Percentiles rank a stretch among this genome's conserved stretches.
Evolutionary conservation across 1,140 invertebrate species (phyloP).

Genomic region (Choristoneura fumiferana): DNA sequence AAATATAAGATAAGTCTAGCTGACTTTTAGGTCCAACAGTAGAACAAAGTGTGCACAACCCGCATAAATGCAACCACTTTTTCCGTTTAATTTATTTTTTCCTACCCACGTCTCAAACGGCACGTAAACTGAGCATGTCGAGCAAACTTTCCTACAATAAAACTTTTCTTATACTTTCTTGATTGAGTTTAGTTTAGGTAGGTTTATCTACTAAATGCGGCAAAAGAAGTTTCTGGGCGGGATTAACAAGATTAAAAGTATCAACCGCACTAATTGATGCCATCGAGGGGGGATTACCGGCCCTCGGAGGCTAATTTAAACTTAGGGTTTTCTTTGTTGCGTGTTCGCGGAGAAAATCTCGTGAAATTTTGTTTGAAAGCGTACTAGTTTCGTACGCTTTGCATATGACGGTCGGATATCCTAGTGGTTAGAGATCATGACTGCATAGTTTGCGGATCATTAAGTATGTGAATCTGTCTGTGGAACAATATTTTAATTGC

Average conservation of each 20-base stretch:
- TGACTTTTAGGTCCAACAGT: too few species aligned
- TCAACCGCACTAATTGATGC: conserved; percentile 19
- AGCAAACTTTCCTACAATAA: conserved; percentile 9
- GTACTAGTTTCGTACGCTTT: too few species aligned
- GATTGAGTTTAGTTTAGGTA: conserved; percentile 18
- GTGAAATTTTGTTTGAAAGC: too few species aligned
- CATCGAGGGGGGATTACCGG: conserved; percentile 9
- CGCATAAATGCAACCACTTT: too few species aligned
- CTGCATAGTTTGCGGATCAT: too few species aligned
- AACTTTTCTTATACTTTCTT: conserved; percentile 15
- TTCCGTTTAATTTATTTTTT: conserved; percentile 3
- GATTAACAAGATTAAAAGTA: conserved; percentile 19
- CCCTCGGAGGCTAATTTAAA: conserved; percentile 3
- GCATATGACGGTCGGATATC: too few species aligned
- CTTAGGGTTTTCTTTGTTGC: conserved; percentile 5
- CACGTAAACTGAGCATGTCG: conserved; percentile 14
- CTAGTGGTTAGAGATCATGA: too few species aligned
- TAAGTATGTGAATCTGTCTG: too few species aligned
- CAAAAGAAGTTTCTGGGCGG: conserved; percentile 15
- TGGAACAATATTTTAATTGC: too few species aligned
- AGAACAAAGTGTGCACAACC: too few species aligned
- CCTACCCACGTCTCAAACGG: not conserved
- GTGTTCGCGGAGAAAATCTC: too few species aligned
- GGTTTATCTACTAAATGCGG: conserved; percentile 14
- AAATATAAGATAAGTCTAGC: too few species aligned